Base-by-base conservation (phyloP, 2,797 vertebrate species). In the Champsocephalus gunnari region DNA sequence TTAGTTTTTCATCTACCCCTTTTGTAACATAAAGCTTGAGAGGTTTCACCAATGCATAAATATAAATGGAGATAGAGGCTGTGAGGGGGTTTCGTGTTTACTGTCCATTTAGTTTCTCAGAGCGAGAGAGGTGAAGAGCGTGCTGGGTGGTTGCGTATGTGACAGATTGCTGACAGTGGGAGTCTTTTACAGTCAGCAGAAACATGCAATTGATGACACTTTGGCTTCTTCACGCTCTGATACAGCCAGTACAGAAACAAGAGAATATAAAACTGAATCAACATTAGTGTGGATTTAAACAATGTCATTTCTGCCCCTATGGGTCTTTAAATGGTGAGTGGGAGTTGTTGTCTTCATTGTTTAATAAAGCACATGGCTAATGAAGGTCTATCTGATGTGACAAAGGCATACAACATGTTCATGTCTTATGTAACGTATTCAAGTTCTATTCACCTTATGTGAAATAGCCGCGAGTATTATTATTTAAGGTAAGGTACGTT, bases 91-190 rank as follows among this genome's bases (percentile, higher is more conserved):
- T 74, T 16, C 19, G 58, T 82, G 83, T 71, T 67, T 58, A 69
- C 19, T 44, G 76, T 72, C 60, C 55, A 60, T 69, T 63, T 38
- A 69, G 60, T 77, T 58, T 80, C 57, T 28, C 56, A 53, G 66
- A 76, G 74, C 79, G 77, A 76, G 60, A 71, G 82, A 72, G 73
- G 66, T 80, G 81, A 81, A 38, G 55, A 75, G 77, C 53, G 77
- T 82, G 87, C 88, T 83, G 89, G 88, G 73, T 77, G 79, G 79
- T 67, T 86, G 88, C 81, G 85, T 77, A 85, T 58, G 84, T 86
- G 89, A 91, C 92, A 93, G 92, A 93, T 87, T 92, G 91, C 88
- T 87, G 92, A 94, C 92, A 84, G 90, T 81, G 79, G 89, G 89
- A 87, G 86, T 82, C 83, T 86, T 86, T 90, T 80, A 87, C 80